Evolutionary conservation across 23 tunicate genomes (phyloP), one percentile per base, ranked within the genome.

Genomic region (Styela clava): DNA sequence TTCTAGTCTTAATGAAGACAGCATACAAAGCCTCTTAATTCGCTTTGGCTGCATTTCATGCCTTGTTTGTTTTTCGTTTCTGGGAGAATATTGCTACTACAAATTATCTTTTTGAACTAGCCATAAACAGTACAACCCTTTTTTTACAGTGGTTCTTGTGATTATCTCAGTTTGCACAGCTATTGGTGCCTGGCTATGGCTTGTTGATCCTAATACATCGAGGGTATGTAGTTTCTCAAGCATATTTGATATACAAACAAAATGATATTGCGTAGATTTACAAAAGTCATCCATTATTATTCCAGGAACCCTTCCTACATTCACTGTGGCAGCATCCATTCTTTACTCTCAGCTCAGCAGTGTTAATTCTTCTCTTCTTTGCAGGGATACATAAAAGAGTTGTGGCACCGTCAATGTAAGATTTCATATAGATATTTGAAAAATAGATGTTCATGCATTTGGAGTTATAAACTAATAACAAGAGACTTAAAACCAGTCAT

Each of bases 331-430:
- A 74, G 23, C 98, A 93, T 69, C 98, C 98, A 24, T 87, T 88
- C 69, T 93, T 93, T 51, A 88, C 98, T 21, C 24, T 84, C 77
- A 85, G 98, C 64, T 87, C 98, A 52, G 61, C 71, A n/a, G 74
- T 63, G 20, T 77, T 93, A 25, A 87, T 93, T 65, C 32, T 93
- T 3, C 71, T 93, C 2, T 93, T 93, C 62, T 87, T 79, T 77
- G 79, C 72, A 56, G 98, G 98, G 61, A 93, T 93, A 25, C 98
- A 93, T 72, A 84, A 88, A 68, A 65, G 98, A 64, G 88, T 93
- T 52, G 98, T 93, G 26, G 98, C 98, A 29, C 98, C 98, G 21
- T 93, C 98, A 1, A 93, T 93, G 98, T 93, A 72, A 86, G 97
- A 86, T 51, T 12, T 78, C 12, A 24, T n/a, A n/a, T n/a, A n/a